Evolutionary conservation across 53 echinoderm and acorn worm species (phyloP).

Genomic region (Echinarachnius parma): DNA sequence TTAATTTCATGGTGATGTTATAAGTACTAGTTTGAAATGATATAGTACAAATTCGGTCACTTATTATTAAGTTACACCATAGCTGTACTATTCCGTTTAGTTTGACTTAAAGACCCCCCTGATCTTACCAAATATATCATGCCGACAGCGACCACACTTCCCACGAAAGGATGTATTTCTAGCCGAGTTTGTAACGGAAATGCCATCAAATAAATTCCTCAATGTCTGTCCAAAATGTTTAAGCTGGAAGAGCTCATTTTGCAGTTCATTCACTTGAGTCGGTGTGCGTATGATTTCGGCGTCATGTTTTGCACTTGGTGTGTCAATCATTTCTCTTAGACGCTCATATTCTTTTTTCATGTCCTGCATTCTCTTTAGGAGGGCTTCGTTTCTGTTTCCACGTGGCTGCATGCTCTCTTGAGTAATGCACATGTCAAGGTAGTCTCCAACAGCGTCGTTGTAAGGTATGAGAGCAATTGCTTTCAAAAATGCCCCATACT

Average conservation of each 20-base stretch:
- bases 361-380: not conserved
- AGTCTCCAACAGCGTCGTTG: conserved; percentile 43
- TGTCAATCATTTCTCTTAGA: not conserved
- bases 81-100: too few species aligned
- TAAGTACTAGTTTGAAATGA: too few species aligned
- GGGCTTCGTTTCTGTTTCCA: not conserved
- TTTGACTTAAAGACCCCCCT: too few species aligned
- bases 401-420: not conserved
- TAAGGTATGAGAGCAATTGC: conserved; percentile 29
- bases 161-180: too few species aligned
- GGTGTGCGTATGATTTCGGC: not conserved
- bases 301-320: not conserved
- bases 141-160: too few species aligned
- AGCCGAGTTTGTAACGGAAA: too few species aligned
- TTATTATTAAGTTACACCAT: too few species aligned
- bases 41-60: too few species aligned
- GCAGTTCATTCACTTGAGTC: conserved; percentile 1
- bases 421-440: conserved; percentile 32
- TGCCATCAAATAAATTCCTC: conserved; percentile 1
- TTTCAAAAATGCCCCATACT: conserved; percentile 25
- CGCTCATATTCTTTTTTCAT: conserved; percentile 10
- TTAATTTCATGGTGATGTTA: too few species aligned
- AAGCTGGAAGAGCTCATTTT: conserved; percentile 8
- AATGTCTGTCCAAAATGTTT: conserved; percentile 18
- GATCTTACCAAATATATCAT: too few species aligned